Evolutionary conservation across 2,888 invertebrate genomes (phyloP), one percentile per base, ranked within the genome.

Genomic region (Synanthedon formicaeformis): DNA sequence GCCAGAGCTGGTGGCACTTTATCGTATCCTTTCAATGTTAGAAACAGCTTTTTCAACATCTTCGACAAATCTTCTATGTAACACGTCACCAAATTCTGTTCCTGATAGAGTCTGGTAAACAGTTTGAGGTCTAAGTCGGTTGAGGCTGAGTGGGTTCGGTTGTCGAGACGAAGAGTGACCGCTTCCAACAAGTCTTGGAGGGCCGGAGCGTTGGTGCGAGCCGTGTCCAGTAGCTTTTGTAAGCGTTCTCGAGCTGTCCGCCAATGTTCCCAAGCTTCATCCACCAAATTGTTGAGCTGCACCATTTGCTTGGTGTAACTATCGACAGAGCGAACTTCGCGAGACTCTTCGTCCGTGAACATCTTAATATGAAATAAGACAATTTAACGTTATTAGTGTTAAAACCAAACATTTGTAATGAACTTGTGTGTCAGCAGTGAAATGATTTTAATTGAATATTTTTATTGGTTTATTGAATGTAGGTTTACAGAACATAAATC

Each of bases 11-110:
- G 88, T 0, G 92, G 90, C 2, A 88, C 82, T 52, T 88, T 87
- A 18, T 90, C 90, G 54, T 90, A 89, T 0, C 90, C 91, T 65
- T 88, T 85, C 4, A 92, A 75, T 0, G 89, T 88, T 12, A 89
- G 69, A 62, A 90, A 91, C 49, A 91, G 84, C 52, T 89, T 89
- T 55, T 90, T 89, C 4, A 92, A 69, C 61, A 90, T 82, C 2
- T 65, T 70, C 0, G 90, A 88, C 83, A 90, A 84, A 13, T 82
- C 83, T 54, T 78, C 83, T 58, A 85, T 79, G 55, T 89, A 89
- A 13, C 84, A 82, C 0, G 86, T 81, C 40, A 82, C 71, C 0
- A 87, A 82, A n/a, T 80, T 78, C n/a, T 88, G 83, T 55, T 90
- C 90, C 12, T 87, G 82, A 45, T 88, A 83, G 54, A 88, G 78